phyloP scores from a whole-genome alignment of 2,797 vertebrate species.

The Ptychadena robeensis region DNA sequence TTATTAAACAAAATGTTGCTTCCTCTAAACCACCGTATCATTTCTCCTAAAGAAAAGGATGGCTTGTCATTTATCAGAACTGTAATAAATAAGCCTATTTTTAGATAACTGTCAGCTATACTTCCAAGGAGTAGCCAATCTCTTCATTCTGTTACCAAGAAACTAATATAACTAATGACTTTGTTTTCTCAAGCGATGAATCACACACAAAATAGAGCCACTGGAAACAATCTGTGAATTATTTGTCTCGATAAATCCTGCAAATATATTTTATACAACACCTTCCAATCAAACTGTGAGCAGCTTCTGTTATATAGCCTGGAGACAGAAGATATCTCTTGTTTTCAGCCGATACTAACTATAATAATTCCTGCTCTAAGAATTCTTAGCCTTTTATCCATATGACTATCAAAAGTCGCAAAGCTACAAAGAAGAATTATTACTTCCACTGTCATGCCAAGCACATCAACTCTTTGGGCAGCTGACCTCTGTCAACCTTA shows the following conservation, averaged over 20 bases:
- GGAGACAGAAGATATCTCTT: slow-evolving; percentile 34
- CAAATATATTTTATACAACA: slow-evolving; percentile 54
- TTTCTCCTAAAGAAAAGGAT: neutral
- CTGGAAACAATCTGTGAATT: slow-evolving; percentile 42
- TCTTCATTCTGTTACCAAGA: slow-evolving; percentile 27
- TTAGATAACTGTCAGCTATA: slow-evolving; percentile 18
- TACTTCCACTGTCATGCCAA: slow-evolving; percentile 6
- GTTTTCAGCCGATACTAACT: slow-evolving; percentile 30
- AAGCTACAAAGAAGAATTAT: slow-evolving; percentile 42
- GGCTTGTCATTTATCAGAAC: slow-evolving; percentile 18
- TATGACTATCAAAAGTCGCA: slow-evolving; percentile 52
- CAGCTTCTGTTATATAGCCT: slow-evolving; percentile 50
- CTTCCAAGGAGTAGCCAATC: slow-evolving; percentile 20
- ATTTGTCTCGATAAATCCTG: slow-evolving; percentile 52
- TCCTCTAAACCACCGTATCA: neutral
- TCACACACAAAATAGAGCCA: slow-evolving; percentile 35
- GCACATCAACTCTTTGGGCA: slow-evolving; percentile 22
- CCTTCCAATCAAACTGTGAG: slow-evolving; percentile 42
- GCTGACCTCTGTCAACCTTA: slow-evolving; percentile 12
- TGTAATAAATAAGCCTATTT: slow-evolving; percentile 44
- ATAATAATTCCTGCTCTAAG: slow-evolving; percentile 50
- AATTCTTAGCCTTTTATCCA: slow-evolving; percentile 48
- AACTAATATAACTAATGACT: slow-evolving; percentile 52
- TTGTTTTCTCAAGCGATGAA: slow-evolving; percentile 49
- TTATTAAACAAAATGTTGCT: slow-evolving; percentile 1